Percentiles rank a stretch among this genome's conserved stretches.
These are phyloP conservation scores for Zaprionus inermis DNA, from an alignment of 1,140 invertebrate genomes.

Conservation along the genomic window DNA sequence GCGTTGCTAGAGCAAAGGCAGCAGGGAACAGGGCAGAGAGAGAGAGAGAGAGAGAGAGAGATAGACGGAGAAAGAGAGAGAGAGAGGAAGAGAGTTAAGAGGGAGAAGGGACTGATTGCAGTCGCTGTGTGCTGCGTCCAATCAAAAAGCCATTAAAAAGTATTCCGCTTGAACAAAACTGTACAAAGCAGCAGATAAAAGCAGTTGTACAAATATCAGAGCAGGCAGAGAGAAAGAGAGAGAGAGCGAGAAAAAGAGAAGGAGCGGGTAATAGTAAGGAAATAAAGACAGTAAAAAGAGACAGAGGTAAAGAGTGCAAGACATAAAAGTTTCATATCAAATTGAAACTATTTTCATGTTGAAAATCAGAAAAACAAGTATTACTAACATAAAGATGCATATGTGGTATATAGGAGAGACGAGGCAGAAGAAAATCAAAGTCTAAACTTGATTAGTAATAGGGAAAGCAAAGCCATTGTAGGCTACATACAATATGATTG, in stretches of 20 bases:
- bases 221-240: slow-evolving; percentile 1
- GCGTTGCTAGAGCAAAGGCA: slow-evolving; percentile 7
- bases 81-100: neutral
- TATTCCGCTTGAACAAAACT: slow-evolving; percentile 82
- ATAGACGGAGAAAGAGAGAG: neutral
- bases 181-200: slow-evolving; percentile 78
- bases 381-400: neutral
- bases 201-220: slow-evolving; percentile 41
- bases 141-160: slow-evolving; percentile 84
- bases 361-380: slow-evolving; percentile 31
- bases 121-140: slow-evolving; percentile 63
- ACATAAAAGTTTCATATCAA: slow-evolving; percentile 34
- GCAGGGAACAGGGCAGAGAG: neutral
- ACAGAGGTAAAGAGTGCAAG: slow-evolving; percentile 7
- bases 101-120: slow-evolving; percentile 25
- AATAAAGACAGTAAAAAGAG: slow-evolving; percentile 8
- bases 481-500: too few species aligned
- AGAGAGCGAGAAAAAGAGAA: slow-evolving; percentile 4
- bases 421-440: too few species aligned
- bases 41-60: neutral
- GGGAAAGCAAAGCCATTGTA: too few species aligned
- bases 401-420: neutral
- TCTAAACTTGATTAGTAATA: too few species aligned
- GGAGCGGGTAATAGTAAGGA: neutral
- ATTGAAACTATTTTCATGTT: slow-evolving; percentile 61